These are phyloP conservation scores for Trissonchulus sp. DNA, from an alignment of 2,888 invertebrate genomes.

Conservation along the genomic window DNA sequence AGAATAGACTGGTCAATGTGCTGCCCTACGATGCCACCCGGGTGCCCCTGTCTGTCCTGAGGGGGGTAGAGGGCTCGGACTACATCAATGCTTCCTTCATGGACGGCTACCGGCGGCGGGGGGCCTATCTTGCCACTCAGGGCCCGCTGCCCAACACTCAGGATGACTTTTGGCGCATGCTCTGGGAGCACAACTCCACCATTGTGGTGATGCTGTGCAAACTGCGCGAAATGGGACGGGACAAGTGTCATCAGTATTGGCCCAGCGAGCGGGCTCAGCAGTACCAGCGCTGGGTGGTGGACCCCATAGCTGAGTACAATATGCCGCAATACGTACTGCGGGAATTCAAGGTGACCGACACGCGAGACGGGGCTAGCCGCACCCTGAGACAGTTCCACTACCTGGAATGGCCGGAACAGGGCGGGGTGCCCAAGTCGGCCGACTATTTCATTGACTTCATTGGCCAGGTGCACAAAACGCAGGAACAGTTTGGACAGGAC, in stretches of 20 bases:
- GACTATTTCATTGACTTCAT: conserved; percentile 99
- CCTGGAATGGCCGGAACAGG: conserved; percentile 60
- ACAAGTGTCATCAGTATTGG: conserved; percentile 99
- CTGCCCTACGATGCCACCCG: conserved; percentile 91
- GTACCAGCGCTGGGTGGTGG: conserved; percentile 95
- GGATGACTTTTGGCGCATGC: conserved; percentile 98
- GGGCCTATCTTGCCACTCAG: conserved; percentile 95
- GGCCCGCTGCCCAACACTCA: conserved; percentile 94
- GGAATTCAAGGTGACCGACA: conserved; percentile 96
- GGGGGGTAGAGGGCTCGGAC: conserved; percentile 63
- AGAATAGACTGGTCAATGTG: conserved; percentile 89
- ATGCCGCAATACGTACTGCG: conserved; percentile 98
- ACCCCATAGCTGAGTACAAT: conserved; percentile 98
- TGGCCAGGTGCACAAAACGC: conserved; percentile 96
- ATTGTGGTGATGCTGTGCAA: conserved; percentile 98
- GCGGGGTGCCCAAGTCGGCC: conserved; percentile 93
- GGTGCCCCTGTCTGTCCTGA: conserved; percentile 63
- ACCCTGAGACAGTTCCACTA: conserved; percentile 85
- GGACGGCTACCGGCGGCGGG: conserved; percentile 65
- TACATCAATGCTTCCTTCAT: conserved; percentile 98
- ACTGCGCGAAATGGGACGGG: conserved; percentile 93
- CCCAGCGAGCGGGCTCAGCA: conserved; percentile 93
- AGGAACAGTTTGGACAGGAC: conserved; percentile 98
- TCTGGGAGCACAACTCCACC: conserved; percentile 99
- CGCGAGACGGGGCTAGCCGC: conserved; percentile 88